Percentiles rank a stretch among this genome's conserved stretches.
Conservation (phyloP, 2,888 invertebrate genomes). For the Chrysolina oricalcia region DNA sequence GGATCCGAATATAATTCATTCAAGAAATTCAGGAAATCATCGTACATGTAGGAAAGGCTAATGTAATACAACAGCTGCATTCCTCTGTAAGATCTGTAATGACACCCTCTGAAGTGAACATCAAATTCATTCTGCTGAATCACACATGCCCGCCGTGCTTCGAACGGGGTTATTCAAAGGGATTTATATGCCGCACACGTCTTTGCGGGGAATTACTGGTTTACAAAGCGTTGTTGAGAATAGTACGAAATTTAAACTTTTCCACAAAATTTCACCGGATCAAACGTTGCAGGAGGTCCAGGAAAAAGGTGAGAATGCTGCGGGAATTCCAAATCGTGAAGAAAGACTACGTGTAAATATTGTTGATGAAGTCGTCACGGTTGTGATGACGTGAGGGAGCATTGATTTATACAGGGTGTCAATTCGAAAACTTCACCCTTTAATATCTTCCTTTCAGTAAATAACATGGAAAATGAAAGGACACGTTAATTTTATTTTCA, state of each 20-base stretch:
- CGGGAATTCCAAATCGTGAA: conserved; percentile 33
- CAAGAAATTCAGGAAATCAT: neutral
- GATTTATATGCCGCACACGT: conserved; percentile 38
- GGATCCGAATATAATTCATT: neutral
- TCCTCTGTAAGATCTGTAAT: conserved; percentile 12
- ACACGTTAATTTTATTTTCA: too few species aligned
- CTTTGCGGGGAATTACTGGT: conserved; percentile 42
- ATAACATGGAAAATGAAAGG: too few species aligned
- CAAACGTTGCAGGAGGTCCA: conserved; percentile 40
- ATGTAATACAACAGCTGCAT: conserved; percentile 4
- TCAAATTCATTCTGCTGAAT: conserved; percentile 10
- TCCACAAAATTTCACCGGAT: conserved; percentile 48
- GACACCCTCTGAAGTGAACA: conserved; percentile 10
- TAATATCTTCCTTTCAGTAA: too few species aligned
- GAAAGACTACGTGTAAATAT: conserved; percentile 34
- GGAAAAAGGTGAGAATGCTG: conserved; percentile 40
- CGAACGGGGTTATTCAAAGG: conserved; percentile 17
- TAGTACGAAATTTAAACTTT: conserved; percentile 45
- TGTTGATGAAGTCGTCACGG: conserved; percentile 37
- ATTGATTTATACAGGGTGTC: neutral
- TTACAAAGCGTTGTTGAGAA: conserved; percentile 44
- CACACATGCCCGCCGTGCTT: conserved; percentile 11
- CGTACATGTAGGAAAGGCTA: neutral
- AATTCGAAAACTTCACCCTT: too few species aligned
- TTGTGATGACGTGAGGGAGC: neutral